These are phyloP conservation scores for Dorcus parallelipipedus DNA, from an alignment of 2,888 invertebrate genomes.

Conservation along the genomic window DNA sequence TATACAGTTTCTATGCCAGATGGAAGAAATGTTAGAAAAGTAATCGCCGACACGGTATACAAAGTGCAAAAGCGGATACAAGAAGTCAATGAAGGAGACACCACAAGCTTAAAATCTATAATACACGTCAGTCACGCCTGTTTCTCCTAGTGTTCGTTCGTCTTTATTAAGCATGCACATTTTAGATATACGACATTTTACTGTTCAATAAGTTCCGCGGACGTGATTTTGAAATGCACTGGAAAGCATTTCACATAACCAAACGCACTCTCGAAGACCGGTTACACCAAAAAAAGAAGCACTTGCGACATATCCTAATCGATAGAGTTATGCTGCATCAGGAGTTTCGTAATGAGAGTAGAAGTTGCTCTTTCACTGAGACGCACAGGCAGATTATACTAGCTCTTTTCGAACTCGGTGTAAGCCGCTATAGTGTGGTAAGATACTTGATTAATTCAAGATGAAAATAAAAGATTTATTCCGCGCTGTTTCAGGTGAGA, in stretches of 20 bases:
- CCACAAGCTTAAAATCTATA: slow-evolving; percentile 60
- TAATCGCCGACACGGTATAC: slow-evolving; percentile 59
- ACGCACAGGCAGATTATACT: slow-evolving; percentile 60
- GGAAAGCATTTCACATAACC: slow-evolving; percentile 63
- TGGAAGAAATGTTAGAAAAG: slow-evolving; percentile 67
- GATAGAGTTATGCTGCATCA: slow-evolving; percentile 68
- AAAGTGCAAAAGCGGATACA: slow-evolving; percentile 65
- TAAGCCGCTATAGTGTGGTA: slow-evolving; percentile 67
- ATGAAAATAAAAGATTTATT: slow-evolving; percentile 3
- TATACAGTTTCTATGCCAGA: slow-evolving; percentile 53
- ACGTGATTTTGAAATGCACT: slow-evolving; percentile 60
- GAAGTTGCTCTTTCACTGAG: slow-evolving; percentile 54
- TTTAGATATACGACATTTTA: slow-evolving; percentile 65
- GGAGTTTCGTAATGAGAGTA: slow-evolving; percentile 52
- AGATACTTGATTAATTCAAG: slow-evolving; percentile 19
- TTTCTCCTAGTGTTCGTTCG: slow-evolving; percentile 2
- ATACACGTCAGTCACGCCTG: slow-evolving; percentile 37
- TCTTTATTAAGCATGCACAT: slow-evolving; percentile 3
- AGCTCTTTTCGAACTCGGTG: slow-evolving; percentile 61
- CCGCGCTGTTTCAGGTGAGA: slow-evolving; percentile 52
- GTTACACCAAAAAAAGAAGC: slow-evolving; percentile 58
- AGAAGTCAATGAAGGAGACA: slow-evolving; percentile 71
- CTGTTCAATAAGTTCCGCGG: slow-evolving; percentile 56
- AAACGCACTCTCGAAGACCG: slow-evolving; percentile 63
- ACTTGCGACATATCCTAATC: slow-evolving; percentile 61